Percentiles rank a stretch among this genome's conserved stretches.
These are phyloP conservation scores for Iselma pallidipennis DNA, from an alignment of 2,888 invertebrate species.

Conservation along the genomic window DNA sequence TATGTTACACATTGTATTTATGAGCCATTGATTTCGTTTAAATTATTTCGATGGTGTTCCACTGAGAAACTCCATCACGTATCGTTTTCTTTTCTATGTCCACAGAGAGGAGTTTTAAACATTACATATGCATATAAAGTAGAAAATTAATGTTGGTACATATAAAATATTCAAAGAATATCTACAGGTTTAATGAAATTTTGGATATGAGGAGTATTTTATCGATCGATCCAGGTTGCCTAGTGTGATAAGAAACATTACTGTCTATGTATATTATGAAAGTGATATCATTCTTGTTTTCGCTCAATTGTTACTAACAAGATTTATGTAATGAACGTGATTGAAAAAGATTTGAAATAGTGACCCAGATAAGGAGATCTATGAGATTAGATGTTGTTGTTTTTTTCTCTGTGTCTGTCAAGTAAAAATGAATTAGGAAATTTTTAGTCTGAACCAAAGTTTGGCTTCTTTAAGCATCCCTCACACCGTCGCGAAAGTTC, in stretches of 20 bases:
- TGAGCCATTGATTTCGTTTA: conserved; percentile 21
- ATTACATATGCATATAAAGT: background rate
- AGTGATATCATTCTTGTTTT: no score
- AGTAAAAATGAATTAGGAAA: background rate
- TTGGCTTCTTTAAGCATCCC: no score
- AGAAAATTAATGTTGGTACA: background rate
- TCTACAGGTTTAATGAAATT: background rate
- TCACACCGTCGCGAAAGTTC: no score
- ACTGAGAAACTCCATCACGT: background rate
- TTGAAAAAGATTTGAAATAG: background rate
- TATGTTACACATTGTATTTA: conserved; percentile 15
- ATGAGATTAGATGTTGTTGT: background rate
- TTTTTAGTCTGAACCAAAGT: no score
- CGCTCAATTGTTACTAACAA: no score
- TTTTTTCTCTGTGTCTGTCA: no score
- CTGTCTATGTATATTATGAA: no score
- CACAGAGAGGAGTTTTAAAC: no score
- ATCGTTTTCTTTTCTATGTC: background rate
- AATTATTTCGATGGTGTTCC: conserved; percentile 13
- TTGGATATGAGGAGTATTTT: background rate
- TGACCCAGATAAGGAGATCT: no score
- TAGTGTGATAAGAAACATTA: no score
- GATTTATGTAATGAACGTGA: background rate
- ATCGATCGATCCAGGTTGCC: background rate
- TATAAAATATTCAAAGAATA: background rate